phyloP scores from a whole-genome alignment of 2,113 vertebrate genomes.

The Scortum barcoo region DNA sequence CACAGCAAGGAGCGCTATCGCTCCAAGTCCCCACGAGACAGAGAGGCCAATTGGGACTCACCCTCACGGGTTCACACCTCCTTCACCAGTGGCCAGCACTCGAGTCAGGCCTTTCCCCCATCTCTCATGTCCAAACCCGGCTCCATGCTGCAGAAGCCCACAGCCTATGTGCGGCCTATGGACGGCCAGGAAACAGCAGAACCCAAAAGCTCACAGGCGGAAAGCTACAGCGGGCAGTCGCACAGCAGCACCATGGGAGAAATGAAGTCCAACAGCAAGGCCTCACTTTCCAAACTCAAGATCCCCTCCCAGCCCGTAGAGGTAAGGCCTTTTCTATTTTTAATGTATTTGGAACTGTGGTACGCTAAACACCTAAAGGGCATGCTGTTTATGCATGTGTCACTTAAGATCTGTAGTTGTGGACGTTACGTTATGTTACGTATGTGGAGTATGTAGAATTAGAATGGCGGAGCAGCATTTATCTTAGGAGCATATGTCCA shows the following conservation, averaged over 20 bases:
- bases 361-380: background rate
- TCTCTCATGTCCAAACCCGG: slow-evolving; percentile 95
- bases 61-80: slow-evolving; percentile 93
- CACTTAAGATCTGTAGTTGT: no score
- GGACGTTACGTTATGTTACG: no score
- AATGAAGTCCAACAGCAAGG: slow-evolving; percentile 95
- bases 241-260: slow-evolving; percentile 91
- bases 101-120: slow-evolving; percentile 94
- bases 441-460: background rate
- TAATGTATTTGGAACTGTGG: background rate
- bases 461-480: background rate
- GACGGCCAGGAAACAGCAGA: slow-evolving; percentile 97
- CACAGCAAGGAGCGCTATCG: slow-evolving; percentile 95
- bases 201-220: slow-evolving; percentile 91
- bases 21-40: slow-evolving; percentile 94
- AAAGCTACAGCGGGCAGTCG: slow-evolving; percentile 91
- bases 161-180: slow-evolving; percentile 98
- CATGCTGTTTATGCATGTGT: background rate
- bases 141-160: slow-evolving; percentile 98
- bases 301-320: slow-evolving; percentile 96
- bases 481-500: slow-evolving; percentile 7
- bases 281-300: slow-evolving; percentile 95
- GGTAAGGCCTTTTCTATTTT: slow-evolving; percentile 80
- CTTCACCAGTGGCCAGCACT: slow-evolving; percentile 91
- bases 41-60: slow-evolving; percentile 96